Evolutionary conservation across 2,113 vertebrate species (phyloP).

Genomic region (Phrynocephalus versicolor): DNA sequence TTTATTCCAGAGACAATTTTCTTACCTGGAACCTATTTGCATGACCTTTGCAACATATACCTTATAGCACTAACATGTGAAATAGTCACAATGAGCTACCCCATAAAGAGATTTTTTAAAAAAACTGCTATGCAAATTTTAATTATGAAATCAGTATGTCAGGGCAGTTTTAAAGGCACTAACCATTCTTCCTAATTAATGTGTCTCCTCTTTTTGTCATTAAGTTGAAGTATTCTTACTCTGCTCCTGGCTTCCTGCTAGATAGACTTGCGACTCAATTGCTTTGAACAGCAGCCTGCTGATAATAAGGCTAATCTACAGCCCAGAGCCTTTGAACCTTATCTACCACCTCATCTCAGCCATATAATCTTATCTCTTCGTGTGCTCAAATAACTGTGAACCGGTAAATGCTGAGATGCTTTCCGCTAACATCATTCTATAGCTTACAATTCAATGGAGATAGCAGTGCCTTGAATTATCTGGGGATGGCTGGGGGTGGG

Average conservation of each 20-base stretch:
- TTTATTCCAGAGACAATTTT: background rate
- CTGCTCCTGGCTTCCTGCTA: constrained; percentile 1
- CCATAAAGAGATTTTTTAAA: background rate
- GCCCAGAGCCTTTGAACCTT: constrained; percentile 5
- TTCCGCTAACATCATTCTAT: background rate
- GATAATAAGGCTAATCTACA: constrained; percentile 25
- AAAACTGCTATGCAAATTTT: background rate
- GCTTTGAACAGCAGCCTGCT: constrained; percentile 9
- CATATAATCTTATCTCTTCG: constrained; percentile 25
- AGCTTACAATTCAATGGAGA: constrained; percentile 11
- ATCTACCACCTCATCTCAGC: constrained; percentile 13
- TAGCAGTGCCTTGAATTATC: constrained; percentile 1
- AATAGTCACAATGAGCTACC: background rate
- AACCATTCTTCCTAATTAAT: background rate
- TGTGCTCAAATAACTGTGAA: constrained; percentile 25
- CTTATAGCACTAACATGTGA: background rate
- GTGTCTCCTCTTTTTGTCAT: background rate
- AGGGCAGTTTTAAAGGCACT: background rate
- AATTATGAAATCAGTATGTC: background rate
- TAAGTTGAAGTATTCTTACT: constrained; percentile 13
- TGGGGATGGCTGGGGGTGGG: background rate
- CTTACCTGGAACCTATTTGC: background rate
- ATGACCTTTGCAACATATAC: background rate
- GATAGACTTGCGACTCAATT: constrained; percentile 12
- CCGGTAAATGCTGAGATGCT: constrained; percentile 24